phyloP scores from a whole-genome alignment of 2,888 invertebrate species.

The Xylophagus ater region DNA sequence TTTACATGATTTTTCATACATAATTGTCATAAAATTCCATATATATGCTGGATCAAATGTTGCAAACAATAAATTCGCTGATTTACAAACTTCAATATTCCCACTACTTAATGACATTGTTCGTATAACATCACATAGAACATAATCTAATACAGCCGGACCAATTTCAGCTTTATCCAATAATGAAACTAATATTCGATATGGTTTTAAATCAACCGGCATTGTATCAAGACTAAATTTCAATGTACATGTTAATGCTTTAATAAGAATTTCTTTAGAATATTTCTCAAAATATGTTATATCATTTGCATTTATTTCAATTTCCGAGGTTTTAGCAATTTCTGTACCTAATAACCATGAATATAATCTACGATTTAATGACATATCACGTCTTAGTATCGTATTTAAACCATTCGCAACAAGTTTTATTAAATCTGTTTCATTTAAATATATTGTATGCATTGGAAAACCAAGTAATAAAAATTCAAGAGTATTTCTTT shows the following conservation, averaged over 20 bases:
- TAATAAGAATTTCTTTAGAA: conserved; percentile 54
- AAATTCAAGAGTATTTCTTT: conserved; percentile 74
- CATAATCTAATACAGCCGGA: conserved; percentile 60
- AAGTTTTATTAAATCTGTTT: conserved; percentile 57
- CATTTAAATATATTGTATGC: conserved; percentile 60
- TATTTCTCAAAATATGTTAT: conserved; percentile 53
- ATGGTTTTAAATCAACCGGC: conserved; percentile 55
- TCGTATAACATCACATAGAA: conserved; percentile 67
- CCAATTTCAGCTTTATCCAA: conserved; percentile 83
- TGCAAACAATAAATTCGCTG: conserved; percentile 71
- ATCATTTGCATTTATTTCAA: conserved; percentile 32
- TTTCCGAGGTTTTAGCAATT: conserved; percentile 41
- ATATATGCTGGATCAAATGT: conserved; percentile 76
- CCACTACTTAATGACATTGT: conserved; percentile 45
- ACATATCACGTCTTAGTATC: conserved; percentile 78
- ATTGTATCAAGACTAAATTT: conserved; percentile 42
- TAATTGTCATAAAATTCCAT: conserved; percentile 65
- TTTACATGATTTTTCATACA: conserved; percentile 49
- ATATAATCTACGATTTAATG: conserved; percentile 72
- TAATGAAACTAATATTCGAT: conserved; percentile 69
- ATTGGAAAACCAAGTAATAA: conserved; percentile 73
- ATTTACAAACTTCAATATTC: conserved; percentile 62
- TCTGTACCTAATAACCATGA: conserved; percentile 74
- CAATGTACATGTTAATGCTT: conserved; percentile 51
- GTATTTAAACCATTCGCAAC: conserved; percentile 62